Evolutionary conservation across 2,113 vertebrate genomes (phyloP).

Genomic region (Erythrocercus mccallii): DNA sequence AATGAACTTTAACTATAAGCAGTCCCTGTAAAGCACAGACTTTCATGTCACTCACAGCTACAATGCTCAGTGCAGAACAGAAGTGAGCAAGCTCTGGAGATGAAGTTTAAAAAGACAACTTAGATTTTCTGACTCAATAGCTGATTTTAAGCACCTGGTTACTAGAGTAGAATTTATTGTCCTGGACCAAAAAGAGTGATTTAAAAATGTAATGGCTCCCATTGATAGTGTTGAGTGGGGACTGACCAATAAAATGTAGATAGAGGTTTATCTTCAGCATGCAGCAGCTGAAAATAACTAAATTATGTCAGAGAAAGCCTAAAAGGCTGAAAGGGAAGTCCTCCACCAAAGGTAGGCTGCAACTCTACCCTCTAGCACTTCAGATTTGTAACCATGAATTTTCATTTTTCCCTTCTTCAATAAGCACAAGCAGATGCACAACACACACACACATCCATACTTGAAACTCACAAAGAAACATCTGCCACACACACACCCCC

Average conservation of each 20-base stretch:
- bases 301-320: not conserved
- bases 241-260: not conserved
- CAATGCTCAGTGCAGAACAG: not conserved
- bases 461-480: fast-evolving
- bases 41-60: fast-evolving
- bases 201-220: not conserved
- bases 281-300: not conserved
- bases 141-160: not conserved
- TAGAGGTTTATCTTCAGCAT: not conserved
- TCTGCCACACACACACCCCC: fast-evolving
- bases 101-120: not conserved
- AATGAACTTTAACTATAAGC: not conserved
- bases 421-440: not conserved
- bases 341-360: not conserved
- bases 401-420: not conserved
- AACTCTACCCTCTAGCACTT: not conserved
- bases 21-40: not conserved
- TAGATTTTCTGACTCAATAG: not conserved
- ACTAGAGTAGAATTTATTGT: not conserved
- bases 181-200: not conserved
- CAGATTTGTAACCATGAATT: not conserved
- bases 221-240: fast-evolving
- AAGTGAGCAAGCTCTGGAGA: not conserved
- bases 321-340: not conserved
- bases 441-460: not conserved